Evolutionary conservation across 1,140 invertebrate species (phyloP).

Genomic region (Scaptomyza montana): DNA sequence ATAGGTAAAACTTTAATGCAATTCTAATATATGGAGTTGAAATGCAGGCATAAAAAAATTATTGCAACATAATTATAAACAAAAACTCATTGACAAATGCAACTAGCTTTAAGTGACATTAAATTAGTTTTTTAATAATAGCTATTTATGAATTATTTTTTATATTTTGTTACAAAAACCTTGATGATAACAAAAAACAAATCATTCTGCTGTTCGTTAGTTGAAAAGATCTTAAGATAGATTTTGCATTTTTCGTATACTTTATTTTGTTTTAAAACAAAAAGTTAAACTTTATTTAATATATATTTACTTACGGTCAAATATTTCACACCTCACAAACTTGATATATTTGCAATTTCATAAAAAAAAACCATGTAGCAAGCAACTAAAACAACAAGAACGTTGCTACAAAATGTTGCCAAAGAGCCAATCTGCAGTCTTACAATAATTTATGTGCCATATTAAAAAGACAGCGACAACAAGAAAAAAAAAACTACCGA

Average conservation of each 20-base stretch:
- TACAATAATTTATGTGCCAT: slow-evolving; percentile 81
- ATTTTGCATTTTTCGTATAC: no score
- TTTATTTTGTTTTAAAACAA: no score
- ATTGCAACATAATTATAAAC: no score
- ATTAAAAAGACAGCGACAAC: slow-evolving; percentile 79
- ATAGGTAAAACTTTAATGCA: slow-evolving; percentile 4
- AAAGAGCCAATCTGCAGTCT: slow-evolving; percentile 78
- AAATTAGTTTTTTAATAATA: no score
- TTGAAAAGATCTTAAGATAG: no score
- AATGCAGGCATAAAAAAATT: no score
- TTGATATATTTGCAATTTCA: slow-evolving; percentile 63
- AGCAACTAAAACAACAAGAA: slow-evolving; percentile 3
- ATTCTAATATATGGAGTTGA: neutral
- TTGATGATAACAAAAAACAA: no score
- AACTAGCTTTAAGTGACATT: neutral
- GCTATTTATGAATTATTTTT: no score
- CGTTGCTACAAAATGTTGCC: slow-evolving; percentile 65
- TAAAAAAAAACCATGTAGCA: slow-evolving; percentile 1
- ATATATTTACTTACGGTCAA: slow-evolving; percentile 44
- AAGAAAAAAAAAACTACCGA: slow-evolving; percentile 18
- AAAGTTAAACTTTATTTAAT: slow-evolving; percentile 22
- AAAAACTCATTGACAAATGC: neutral
- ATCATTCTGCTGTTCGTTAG: no score
- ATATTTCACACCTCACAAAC: slow-evolving; percentile 63
- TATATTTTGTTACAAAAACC: no score